These are phyloP conservation scores for Amphiura filiformis DNA, from an alignment of 35 echinoderm and acorn worm genomes.

Conservation along the genomic window DNA sequence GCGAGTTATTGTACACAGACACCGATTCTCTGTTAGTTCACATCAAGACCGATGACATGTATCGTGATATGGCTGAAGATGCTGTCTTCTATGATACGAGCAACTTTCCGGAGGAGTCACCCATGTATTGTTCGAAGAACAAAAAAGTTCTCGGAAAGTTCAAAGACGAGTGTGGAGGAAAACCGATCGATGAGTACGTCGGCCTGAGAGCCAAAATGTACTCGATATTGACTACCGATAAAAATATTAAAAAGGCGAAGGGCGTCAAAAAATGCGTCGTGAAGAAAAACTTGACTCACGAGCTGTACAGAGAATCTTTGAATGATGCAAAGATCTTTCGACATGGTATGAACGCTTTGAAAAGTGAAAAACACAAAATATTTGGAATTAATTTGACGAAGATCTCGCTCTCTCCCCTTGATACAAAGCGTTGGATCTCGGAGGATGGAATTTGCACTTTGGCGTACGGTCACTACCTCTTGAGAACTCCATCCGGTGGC, in stretches of 20 bases:
- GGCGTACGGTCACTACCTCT: too few species aligned
- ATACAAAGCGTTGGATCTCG: neutral
- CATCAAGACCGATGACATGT: slow-evolving; percentile 28
- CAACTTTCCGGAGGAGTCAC: too few species aligned
- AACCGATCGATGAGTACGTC: neutral
- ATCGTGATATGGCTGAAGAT: slow-evolving; percentile 12
- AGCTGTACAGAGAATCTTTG: neutral
- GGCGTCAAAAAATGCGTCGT: slow-evolving; percentile 4
- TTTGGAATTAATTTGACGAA: neutral
- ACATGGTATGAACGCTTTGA: neutral
- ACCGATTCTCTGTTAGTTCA: slow-evolving; percentile 9
- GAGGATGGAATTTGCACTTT: too few species aligned
- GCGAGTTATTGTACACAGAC: slow-evolving; percentile 11
- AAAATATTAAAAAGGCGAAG: neutral
- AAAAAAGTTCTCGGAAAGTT: slow-evolving; percentile 34
- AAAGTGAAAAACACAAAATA: neutral
- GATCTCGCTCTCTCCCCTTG: neutral
- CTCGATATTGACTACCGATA: neutral
- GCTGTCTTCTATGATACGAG: neutral
- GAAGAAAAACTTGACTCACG: neutral
- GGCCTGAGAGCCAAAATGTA: slow-evolving; percentile 34
- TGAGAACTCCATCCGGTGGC: too few species aligned
- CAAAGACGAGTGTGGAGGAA: slow-evolving; percentile 20
- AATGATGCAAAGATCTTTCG: neutral
- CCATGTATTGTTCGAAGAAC: neutral